Conservation (phyloP, 2,113 vertebrate genomes). For the Neolamprologus ventralis region DNA sequence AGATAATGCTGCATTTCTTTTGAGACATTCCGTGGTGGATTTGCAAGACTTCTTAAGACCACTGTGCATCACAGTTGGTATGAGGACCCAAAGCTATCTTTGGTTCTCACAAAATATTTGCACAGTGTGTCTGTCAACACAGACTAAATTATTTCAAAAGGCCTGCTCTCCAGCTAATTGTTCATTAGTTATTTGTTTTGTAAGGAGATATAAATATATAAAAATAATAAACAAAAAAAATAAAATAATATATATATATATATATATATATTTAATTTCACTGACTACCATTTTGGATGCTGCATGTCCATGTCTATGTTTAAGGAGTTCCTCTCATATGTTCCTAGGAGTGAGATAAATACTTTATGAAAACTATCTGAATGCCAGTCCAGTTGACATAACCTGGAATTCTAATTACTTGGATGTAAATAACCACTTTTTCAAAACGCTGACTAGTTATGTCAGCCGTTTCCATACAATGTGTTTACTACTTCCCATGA, state of each 20-base stretch:
- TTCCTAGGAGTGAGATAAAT: not conserved
- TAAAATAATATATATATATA: too few species aligned
- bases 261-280: not conserved
- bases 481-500: not conserved
- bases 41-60: not conserved
- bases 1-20: not conserved
- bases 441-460: not conserved
- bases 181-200: not conserved
- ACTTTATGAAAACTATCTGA: not conserved
- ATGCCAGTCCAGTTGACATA: not conserved
- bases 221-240: accelerated
- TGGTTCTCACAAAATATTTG: not conserved
- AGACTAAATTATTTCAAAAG: not conserved
- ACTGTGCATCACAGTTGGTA: not conserved
- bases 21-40: not conserved
- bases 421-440: not conserved
- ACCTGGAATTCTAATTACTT: not conserved
- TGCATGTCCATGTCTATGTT: not conserved
- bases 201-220: not conserved
- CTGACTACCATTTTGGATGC: not conserved
- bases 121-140: not conserved
- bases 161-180: not conserved
- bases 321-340: not conserved
- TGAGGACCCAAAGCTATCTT: not conserved
- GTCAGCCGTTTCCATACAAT: not conserved